Base-by-base conservation (phyloP, 1,140 invertebrate species). In the Magallana angulata region DNA sequence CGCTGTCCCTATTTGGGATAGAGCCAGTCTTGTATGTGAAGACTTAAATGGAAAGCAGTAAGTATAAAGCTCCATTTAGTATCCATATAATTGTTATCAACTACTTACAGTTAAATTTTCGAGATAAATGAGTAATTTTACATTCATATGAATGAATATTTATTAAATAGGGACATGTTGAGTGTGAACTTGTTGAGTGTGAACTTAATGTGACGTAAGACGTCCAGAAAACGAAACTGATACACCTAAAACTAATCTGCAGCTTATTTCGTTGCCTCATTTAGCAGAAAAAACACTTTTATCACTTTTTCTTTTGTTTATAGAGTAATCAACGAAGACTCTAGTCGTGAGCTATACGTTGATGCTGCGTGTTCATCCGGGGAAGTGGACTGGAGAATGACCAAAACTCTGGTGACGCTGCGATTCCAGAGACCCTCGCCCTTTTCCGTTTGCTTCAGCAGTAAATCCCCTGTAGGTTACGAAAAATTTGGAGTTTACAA, bases 1-100 rank as follows among this genome's bases (percentile, higher is more conserved):
- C 9, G 18, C 68, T 24, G 68, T 76, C 7, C 18, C 68, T 30
- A 76, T 76, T 12, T 76, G 68, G 68, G 68, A 76, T 30, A 8
- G 68, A 76, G 68, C 68, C 68, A 76, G 24, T 12, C 68, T 76
- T 76, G 68, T 76, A 30, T 76, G 68, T 76, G 12, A 76, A 30
- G 36, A 76, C 36, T 11, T 76, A 12, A 24, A 30, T 76, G 68
- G 68, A 24, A 76, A 76, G 36, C 68, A 76, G 68, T 76, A 76
- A 76, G 68, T 76, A 76, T 48, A 48, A 48, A 48, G 3, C 36
- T 48, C 36, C 36, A 48, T 48, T 2, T 4, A 48, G 36, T 48
- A 48, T 48, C 5, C 36, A 48, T 48, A 5, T 48, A 48, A 48
- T 48, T 48, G 36, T 48, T 48, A 48, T 48, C 36, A 48, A 48